phyloP scores from a whole-genome alignment of 1,140 invertebrate genomes.

The Temnothorax curvispinosus region DNA sequence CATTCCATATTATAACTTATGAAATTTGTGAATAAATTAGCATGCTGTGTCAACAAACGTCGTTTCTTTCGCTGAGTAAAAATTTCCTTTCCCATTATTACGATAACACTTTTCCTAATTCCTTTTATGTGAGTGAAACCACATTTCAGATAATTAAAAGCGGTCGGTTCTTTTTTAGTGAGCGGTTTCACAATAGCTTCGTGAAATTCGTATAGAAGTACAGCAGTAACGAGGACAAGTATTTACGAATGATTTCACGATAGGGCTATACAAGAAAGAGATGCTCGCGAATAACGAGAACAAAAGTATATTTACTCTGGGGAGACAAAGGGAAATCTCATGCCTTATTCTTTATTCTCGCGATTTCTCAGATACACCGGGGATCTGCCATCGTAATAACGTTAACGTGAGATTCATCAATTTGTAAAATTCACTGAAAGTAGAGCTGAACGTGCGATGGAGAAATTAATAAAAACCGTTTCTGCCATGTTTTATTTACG shows the following conservation, averaged over 20 bases:
- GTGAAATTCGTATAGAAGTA: constrained; percentile 47
- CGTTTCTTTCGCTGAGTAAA: background rate
- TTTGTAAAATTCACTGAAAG: constrained; percentile 41
- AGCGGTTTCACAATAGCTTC: constrained; percentile 38
- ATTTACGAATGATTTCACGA: constrained; percentile 70
- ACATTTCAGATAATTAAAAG: constrained; percentile 48
- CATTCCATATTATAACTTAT: background rate
- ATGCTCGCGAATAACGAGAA: constrained; percentile 68
- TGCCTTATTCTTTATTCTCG: constrained; percentile 73
- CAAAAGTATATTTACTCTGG: constrained; percentile 72
- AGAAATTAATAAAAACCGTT: background rate
- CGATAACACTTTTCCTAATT: background rate
- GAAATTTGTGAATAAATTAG: background rate
- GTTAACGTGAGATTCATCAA: constrained; percentile 63
- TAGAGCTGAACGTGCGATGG: background rate
- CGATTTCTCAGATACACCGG: constrained; percentile 52
- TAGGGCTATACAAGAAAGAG: constrained; percentile 51
- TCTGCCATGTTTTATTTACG: background rate
- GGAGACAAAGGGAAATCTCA: constrained; percentile 72
- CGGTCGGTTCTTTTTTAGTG: constrained; percentile 25
- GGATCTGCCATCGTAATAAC: constrained; percentile 60
- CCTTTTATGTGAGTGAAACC: background rate
- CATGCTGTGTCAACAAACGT: background rate
- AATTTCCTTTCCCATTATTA: background rate
- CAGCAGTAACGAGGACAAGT: constrained; percentile 69